These are phyloP conservation scores for Capitulum mitella DNA, from an alignment of 2,888 invertebrate genomes.

Conservation along the genomic window DNA sequence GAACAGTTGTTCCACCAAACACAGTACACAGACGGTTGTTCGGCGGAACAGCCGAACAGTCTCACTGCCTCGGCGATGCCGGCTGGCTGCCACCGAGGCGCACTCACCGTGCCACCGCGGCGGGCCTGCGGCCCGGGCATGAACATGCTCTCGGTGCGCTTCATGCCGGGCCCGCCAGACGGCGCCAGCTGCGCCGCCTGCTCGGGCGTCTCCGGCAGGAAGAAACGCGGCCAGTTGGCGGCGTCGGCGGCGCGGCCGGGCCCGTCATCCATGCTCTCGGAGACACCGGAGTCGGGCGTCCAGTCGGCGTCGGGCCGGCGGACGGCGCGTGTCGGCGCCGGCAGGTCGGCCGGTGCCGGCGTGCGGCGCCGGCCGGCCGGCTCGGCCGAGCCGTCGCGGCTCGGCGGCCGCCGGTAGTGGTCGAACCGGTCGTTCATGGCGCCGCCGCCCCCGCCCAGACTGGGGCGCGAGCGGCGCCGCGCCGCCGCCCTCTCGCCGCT, in stretches of 20 bases:
- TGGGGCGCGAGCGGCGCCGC: constrained; percentile 29
- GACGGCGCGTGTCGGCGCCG: constrained; percentile 41
- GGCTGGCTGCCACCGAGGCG: no score
- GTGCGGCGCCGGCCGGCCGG: constrained; percentile 34
- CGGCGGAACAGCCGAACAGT: no score
- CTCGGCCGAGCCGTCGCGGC: constrained; percentile 68
- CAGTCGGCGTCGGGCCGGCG: constrained; percentile 39
- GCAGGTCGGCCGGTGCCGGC: constrained; percentile 28
- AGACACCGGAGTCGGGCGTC: constrained; percentile 40
- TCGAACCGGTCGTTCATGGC: constrained; percentile 80
- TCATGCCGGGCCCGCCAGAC: background rate
- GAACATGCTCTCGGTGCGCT: constrained; percentile 25
- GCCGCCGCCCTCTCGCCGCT: background rate
- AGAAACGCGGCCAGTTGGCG: constrained; percentile 31
- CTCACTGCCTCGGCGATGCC: no score
- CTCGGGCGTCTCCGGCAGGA: constrained; percentile 33
- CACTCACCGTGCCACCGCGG: constrained; percentile 26
- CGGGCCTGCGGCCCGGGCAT: constrained; percentile 28
- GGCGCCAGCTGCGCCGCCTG: constrained; percentile 28
- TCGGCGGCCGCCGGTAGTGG: constrained; percentile 81
- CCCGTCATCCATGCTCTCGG: constrained; percentile 38
- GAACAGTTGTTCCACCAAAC: no score
- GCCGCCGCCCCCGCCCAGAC: constrained; percentile 43
- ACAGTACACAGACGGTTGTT: no score
- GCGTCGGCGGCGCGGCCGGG: constrained; percentile 28